Conservation (phyloP, 2,797 vertebrate species). For the Thripadectes ignobilis region DNA sequence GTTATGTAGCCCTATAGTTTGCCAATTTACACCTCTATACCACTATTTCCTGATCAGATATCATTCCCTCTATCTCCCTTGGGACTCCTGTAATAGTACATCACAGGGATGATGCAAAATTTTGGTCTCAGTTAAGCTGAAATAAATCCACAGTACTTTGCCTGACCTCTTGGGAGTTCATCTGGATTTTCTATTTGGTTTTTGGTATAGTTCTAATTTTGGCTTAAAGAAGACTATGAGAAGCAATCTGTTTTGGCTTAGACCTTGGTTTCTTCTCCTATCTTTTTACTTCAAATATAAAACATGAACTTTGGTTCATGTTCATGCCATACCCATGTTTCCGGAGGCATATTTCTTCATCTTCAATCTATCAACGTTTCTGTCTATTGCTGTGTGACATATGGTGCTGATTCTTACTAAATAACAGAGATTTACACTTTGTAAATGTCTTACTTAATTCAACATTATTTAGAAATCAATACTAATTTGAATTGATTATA, state of each 20-base stretch:
- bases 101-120: neutral
- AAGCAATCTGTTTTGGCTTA: neutral
- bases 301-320: neutral
- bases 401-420: constrained; percentile 35
- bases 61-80: neutral
- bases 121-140: neutral
- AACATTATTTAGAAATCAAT: constrained; percentile 58
- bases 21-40: neutral
- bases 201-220: neutral
- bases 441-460: constrained; percentile 52
- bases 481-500: constrained; percentile 65
- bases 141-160: neutral
- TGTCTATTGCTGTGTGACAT: neutral
- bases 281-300: neutral
- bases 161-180: neutral
- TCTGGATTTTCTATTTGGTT: neutral
- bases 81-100: neutral
- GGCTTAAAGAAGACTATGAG: neutral
- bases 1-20: neutral
- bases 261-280: neutral
- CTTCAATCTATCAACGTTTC: neutral
- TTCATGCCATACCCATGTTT: neutral
- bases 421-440: constrained; percentile 58
- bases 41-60: neutral
- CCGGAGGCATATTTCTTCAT: neutral